Percentiles rank a stretch among this genome's conserved stretches.
Conservation (phyloP, 1,140 invertebrate genomes). For the Drosophila ficusphila region DNA sequence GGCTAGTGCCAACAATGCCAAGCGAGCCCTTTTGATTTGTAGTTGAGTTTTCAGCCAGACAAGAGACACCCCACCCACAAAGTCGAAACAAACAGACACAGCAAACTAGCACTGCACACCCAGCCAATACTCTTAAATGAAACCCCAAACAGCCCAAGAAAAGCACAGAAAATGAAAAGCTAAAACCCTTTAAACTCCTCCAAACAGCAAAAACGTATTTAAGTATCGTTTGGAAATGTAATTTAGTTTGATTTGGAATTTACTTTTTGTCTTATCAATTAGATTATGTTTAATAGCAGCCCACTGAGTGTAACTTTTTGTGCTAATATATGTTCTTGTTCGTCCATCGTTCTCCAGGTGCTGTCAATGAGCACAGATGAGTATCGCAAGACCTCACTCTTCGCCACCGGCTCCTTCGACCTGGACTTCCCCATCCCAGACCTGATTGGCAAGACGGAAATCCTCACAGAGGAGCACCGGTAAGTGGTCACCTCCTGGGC, state of each 20-base stretch:
- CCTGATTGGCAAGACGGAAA: slow-evolving; percentile 93
- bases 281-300: slow-evolving; percentile 15
- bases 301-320: neutral
- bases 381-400: slow-evolving; percentile 90
- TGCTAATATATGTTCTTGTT: slow-evolving; percentile 12
- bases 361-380: slow-evolving; percentile 95
- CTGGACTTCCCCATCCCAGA: slow-evolving; percentile 94
- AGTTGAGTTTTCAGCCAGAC: slow-evolving; percentile 11
- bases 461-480: slow-evolving; percentile 94
- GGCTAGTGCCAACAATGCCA: slow-evolving; percentile 34
- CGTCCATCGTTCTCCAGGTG: slow-evolving; percentile 86
- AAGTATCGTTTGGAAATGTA: slow-evolving; percentile 32
- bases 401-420: slow-evolving; percentile 92
- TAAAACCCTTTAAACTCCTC: neutral
- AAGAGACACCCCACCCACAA: slow-evolving; percentile 4
- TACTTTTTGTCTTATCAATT: slow-evolving; percentile 16
- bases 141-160: slow-evolving; percentile 3
- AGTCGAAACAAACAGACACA: slow-evolving; percentile 7
- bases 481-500: slow-evolving; percentile 44
- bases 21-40: slow-evolving; percentile 56
- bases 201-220: slow-evolving; percentile 11
- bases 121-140: slow-evolving; percentile 36
- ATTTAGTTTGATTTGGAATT: slow-evolving; percentile 39
- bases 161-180: slow-evolving; percentile 7
- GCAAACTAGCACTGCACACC: slow-evolving; percentile 44